Base-by-base conservation (phyloP, 2,797 vertebrate genomes). In the Hippopotamyrus pictus region DNA sequence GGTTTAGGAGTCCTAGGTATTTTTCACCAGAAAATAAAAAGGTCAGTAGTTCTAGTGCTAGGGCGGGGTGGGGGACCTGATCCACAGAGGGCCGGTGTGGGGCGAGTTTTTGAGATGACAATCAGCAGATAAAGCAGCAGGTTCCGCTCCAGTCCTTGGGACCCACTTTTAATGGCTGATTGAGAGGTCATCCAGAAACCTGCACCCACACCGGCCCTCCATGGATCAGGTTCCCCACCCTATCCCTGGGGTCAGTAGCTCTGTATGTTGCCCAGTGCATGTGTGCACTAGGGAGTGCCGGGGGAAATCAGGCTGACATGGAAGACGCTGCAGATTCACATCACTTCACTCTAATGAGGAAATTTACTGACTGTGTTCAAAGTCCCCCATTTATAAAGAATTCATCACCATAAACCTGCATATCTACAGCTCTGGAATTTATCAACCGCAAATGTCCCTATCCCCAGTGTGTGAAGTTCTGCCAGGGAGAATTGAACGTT, bases 321-420 rank as follows among this genome's bases (percentile, higher is more conserved):
- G 57, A 90, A 50, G 53, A 46, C 7, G 22, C 14, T 17, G 7
- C 54, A 44, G 79, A 79, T 53, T 29, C 19, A 17, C 84, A 17
- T 79, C 46, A 62, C 69, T 88, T 69, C 82, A 41, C 48, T 59
- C 2, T 89, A 88, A 88, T 83, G 33, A 89, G 90, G 93, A 90
- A 88, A 89, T 41, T 62, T 85, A 90, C 2, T 37, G 88, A 89
- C n/a, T 88, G 88, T 90, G 17, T 91, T 89, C 92, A 92, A 91
- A 92, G 53, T 90, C 91, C 89, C 93, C 53, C 1, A 90, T 85
- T 93, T 92, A 92, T 92, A 93, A 94, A 92, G 65, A 91, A 89
- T 94, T 94, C 93, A 85, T 91, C 89, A 91, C 48, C 91, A 88
- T 33, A 94, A 93, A 94, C 93, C 94, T 91, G 89, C 91, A 92